Evolutionary conservation across 2,113 vertebrate genomes (phyloP).

Genomic region (Labeo rohita): DNA sequence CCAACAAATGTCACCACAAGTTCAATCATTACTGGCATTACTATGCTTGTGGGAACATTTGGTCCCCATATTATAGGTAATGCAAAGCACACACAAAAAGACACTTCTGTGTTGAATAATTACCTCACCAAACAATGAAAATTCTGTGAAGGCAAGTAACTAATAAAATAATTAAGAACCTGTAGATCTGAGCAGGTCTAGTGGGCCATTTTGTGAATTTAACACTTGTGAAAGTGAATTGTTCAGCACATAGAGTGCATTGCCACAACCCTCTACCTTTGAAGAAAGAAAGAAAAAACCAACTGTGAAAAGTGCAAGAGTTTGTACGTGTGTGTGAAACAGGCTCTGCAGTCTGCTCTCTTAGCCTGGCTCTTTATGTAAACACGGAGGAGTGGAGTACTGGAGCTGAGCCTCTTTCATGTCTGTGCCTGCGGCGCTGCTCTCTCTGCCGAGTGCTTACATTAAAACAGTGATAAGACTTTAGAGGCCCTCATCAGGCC

Average conservation of each 20-base stretch:
- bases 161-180: neutral
- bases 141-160: neutral
- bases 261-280: slow-evolving; percentile 2
- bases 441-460: slow-evolving; percentile 36
- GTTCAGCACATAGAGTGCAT: neutral
- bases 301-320: neutral
- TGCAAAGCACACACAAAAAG: no score
- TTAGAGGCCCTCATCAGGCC: slow-evolving; percentile 48
- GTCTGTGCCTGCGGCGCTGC: slow-evolving; percentile 40
- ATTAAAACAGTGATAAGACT: slow-evolving; percentile 57
- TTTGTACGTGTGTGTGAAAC: slow-evolving; percentile 20
- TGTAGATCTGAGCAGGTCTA: neutral
- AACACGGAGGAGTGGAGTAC: slow-evolving; percentile 45
- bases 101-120: neutral
- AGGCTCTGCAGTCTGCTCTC: slow-evolving; percentile 21
- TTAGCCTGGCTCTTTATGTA: slow-evolving; percentile 50
- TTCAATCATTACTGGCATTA: no score
- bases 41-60: no score
- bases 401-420: slow-evolving; percentile 51
- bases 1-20: no score
- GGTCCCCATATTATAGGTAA: no score
- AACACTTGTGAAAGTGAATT: slow-evolving; percentile 14
- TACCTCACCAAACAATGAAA: neutral
- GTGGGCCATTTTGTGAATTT: neutral
- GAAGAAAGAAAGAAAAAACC: neutral